Percentiles rank a stretch among this genome's conserved stretches.
Evolutionary conservation across 1,140 invertebrate species (phyloP).

Genomic region (Zophobas morio): DNA sequence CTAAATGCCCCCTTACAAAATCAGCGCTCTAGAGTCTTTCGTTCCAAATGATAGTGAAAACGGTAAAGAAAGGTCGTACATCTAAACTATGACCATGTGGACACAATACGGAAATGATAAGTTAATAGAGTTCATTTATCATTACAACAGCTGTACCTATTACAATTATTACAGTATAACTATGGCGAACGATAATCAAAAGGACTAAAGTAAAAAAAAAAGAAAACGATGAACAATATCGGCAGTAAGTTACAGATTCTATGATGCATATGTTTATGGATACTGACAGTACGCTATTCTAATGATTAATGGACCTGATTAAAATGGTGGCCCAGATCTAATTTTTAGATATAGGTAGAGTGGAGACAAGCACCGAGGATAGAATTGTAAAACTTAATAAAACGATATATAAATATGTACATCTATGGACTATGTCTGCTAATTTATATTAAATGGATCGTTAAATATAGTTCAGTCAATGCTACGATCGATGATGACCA

Average conservation of each 20-base stretch:
- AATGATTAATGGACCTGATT: constrained; percentile 65
- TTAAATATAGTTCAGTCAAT: constrained; percentile 56
- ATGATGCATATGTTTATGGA: constrained; percentile 48
- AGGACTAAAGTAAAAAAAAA: constrained; percentile 32
- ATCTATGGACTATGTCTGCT: constrained; percentile 60
- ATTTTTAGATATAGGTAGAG: constrained; percentile 55
- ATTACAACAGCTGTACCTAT: constrained; percentile 67
- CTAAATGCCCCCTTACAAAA: constrained; percentile 50
- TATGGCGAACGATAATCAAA: constrained; percentile 51
- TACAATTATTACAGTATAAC: constrained; percentile 52
- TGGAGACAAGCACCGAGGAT: constrained; percentile 60
- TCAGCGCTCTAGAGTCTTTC: constrained; percentile 44
- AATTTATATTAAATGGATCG: constrained; percentile 52
- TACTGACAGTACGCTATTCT: constrained; percentile 63
- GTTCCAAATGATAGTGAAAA: constrained; percentile 48
- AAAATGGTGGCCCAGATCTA: constrained; percentile 54
- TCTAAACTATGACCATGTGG: constrained; percentile 43
- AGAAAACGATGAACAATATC: constrained; percentile 38
- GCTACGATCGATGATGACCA: constrained; percentile 51
- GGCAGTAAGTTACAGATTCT: constrained; percentile 43
- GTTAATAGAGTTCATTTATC: constrained; percentile 62
- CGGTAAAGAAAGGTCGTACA: constrained; percentile 44
- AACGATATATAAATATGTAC: constrained; percentile 60
- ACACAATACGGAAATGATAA: constrained; percentile 49
- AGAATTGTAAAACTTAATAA: constrained; percentile 61